Percentiles rank a stretch among this genome's conserved stretches.
Evolutionary conservation across 1,140 invertebrate species (phyloP).

Genomic region (Galleria mellonella): DNA sequence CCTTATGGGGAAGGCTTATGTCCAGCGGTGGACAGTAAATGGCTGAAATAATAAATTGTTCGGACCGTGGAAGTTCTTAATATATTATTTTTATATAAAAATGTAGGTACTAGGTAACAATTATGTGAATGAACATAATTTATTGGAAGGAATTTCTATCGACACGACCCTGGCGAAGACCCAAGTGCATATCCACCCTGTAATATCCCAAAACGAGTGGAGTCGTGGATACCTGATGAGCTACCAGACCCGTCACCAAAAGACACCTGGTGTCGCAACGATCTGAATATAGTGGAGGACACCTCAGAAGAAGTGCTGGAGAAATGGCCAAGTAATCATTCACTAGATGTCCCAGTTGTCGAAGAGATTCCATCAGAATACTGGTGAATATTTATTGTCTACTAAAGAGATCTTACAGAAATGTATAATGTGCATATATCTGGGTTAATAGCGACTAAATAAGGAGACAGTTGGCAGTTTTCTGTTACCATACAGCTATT

Average conservation of each 20-base stretch:
- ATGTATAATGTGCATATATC: no score
- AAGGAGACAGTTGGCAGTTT: no score
- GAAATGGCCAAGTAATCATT: constrained; percentile 33
- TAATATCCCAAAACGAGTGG: constrained; percentile 42
- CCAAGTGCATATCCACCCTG: constrained; percentile 42
- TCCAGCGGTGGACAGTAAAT: no score
- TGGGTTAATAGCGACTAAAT: no score
- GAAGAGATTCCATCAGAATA: constrained; percentile 51
- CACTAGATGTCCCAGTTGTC: constrained; percentile 31
- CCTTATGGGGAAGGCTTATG: no score
- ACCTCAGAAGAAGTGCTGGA: constrained; percentile 19
- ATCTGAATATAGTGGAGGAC: constrained; percentile 37
- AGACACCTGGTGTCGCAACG: constrained; percentile 41
- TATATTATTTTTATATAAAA: no score
- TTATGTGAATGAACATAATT: no score
- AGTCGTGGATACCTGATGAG: constrained; percentile 51
- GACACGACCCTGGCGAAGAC: constrained; percentile 59
- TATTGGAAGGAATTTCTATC: constrained; percentile 52
- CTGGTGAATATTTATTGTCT: constrained; percentile 27
- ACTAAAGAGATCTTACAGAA: no score
- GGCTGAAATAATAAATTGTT: no score
- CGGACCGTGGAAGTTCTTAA: no score
- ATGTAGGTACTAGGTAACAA: no score
- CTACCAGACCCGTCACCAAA: constrained; percentile 49
- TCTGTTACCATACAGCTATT: no score